These are phyloP conservation scores for Tuberolachnus salignus DNA, from an alignment of 2,888 invertebrate genomes.

Conservation along the genomic window DNA sequence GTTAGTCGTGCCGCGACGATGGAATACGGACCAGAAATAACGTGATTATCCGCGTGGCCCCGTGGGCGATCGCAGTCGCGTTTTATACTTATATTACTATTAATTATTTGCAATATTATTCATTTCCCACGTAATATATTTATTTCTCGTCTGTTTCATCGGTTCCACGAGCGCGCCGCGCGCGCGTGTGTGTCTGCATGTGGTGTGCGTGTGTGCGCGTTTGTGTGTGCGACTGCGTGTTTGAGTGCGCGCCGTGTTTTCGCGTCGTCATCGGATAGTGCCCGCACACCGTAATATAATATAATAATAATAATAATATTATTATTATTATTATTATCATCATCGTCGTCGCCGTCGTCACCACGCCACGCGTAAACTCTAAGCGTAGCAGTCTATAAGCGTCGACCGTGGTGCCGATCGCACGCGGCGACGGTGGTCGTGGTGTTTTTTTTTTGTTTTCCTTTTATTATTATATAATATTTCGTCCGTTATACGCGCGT, in stretches of 20 bases:
- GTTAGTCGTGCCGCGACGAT: conserved; percentile 55
- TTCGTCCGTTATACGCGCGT: not conserved
- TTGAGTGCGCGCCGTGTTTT: conserved; percentile 1
- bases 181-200: conserved; percentile 1
- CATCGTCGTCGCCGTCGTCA: not conserved
- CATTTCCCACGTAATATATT: conserved; percentile 11
- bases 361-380: conserved; percentile 2
- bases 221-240: not conserved
- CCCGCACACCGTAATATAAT: conserved; percentile 11
- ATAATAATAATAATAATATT: too few relatives aligned
- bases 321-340: too few relatives aligned
- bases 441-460: not conserved
- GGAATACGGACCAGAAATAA: conserved; percentile 56
- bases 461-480: too few relatives aligned
- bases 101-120: conserved; percentile 3
- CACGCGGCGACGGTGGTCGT: conserved; percentile 27
- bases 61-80: conserved; percentile 53
- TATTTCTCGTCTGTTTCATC: not conserved
- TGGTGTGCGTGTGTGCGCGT: conserved; percentile 22
- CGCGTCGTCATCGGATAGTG: conserved; percentile 16
- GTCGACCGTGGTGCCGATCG: conserved; percentile 27
- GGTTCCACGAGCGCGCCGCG: not conserved
- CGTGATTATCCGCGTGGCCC: conserved; percentile 53
- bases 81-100: conserved; percentile 33
- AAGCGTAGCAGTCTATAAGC: conserved; percentile 1